Conservation (phyloP, 2,797 vertebrate species). For the Pangasius sanitwongsei region DNA sequence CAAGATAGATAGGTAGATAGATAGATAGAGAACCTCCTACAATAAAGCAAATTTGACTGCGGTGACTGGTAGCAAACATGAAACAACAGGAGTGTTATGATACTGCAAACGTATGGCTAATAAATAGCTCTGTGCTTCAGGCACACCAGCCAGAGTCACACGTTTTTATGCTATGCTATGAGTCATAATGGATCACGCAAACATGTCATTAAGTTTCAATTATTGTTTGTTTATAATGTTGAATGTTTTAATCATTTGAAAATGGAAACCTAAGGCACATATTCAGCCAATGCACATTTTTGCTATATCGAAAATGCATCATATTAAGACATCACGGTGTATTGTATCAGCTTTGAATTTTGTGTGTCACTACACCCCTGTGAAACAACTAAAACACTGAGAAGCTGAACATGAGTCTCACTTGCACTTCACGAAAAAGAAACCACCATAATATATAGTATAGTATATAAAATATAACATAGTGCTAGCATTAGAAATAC, state of each 20-base stretch:
- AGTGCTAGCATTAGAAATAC: background rate
- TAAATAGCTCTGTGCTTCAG: background rate
- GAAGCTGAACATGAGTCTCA: background rate
- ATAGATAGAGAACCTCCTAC: background rate
- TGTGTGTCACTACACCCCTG: background rate
- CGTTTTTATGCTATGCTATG: background rate
- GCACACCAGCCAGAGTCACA: background rate
- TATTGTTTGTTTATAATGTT: background rate
- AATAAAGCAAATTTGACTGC: background rate
- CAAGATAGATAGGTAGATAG: background rate
- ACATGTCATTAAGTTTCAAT: background rate
- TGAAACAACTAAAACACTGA: background rate
- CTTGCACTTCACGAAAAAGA: background rate
- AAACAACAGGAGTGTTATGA: background rate
- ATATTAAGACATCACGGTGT: background rate
- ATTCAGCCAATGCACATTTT: background rate
- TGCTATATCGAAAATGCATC: background rate
- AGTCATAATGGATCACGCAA: background rate
- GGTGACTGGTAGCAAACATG: background rate
- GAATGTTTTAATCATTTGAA: background rate
- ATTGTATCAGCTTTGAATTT: background rate
- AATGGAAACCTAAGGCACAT: background rate
- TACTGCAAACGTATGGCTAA: background rate
- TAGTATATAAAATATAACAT: background rate
- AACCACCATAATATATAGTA: background rate